phyloP scores from a whole-genome alignment of 1,140 invertebrate species.

The honey bee (Apis mellifera) region DNA sequence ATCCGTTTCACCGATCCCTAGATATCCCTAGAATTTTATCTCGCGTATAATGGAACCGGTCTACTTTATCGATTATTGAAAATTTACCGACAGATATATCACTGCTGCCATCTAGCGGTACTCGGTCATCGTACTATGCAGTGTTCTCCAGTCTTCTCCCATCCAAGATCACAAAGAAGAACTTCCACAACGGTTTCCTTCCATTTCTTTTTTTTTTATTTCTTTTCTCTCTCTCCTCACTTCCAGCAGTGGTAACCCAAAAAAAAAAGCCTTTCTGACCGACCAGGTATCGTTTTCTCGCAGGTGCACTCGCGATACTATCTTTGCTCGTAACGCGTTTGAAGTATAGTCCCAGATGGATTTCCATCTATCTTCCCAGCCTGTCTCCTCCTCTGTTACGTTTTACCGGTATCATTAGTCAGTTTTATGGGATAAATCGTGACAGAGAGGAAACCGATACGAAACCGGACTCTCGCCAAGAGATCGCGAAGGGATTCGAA shows the following conservation, averaged over 20 bases:
- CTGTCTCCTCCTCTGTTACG: neutral
- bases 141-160: neutral
- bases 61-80: neutral
- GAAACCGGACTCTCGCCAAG: neutral
- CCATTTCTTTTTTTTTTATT: neutral
- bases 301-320: neutral
- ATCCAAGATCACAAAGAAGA: neutral
- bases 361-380: conserved; percentile 10
- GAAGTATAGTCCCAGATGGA: neutral
- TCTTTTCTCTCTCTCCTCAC: too few relatives aligned
- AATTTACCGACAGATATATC: neutral
- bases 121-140: neutral
- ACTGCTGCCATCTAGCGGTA: neutral
- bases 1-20: neutral
- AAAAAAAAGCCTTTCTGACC: neutral
- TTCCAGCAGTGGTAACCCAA: neutral
- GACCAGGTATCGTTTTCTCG: too few relatives aligned
- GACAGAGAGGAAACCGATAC: neutral
- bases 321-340: neutral
- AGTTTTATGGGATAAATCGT: conserved; percentile 8
- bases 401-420: conserved; percentile 24
- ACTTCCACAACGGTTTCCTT: neutral
- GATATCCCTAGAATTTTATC: conserved; percentile 6
- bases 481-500: neutral
- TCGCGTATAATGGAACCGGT: conserved; percentile 13